Evolutionary conservation across 2,797 vertebrate genomes (phyloP).

Genomic region (Malurus splendens): DNA sequence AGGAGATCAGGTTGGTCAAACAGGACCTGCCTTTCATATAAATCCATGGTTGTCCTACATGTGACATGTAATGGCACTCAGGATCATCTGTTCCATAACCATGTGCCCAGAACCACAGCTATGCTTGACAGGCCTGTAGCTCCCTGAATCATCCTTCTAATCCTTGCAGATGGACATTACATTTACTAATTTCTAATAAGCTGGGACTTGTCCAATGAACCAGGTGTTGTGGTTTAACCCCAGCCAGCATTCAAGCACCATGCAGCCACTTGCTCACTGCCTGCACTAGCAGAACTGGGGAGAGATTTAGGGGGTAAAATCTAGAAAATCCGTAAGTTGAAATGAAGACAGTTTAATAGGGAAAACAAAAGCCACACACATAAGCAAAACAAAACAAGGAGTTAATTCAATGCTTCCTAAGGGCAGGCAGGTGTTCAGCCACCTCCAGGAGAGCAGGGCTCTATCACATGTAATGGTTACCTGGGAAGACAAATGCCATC

Average conservation of each 20-base stretch:
- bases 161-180: neutral
- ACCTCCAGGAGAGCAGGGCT: neutral
- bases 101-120: neutral
- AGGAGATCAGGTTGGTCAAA: neutral
- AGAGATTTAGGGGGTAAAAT: neutral
- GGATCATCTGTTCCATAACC: neutral
- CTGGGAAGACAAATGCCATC: neutral
- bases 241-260: neutral
- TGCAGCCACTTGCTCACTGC: neutral
- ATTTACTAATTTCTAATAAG: neutral
- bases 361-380: rapidly evolving
- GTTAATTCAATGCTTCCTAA: neutral
- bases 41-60: neutral
- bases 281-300: no score
- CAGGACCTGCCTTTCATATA: neutral
- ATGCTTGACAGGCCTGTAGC: neutral
- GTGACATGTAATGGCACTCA: neutral
- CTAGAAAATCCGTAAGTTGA: neutral
- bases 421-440: neutral
- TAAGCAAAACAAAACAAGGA: neutral
- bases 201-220: neutral
- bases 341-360: neutral
- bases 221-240: neutral
- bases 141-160: neutral
- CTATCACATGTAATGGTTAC: neutral